These are phyloP conservation scores for Catharus ustulatus DNA, from an alignment of 2,797 vertebrate species.

Conservation along the genomic window DNA sequence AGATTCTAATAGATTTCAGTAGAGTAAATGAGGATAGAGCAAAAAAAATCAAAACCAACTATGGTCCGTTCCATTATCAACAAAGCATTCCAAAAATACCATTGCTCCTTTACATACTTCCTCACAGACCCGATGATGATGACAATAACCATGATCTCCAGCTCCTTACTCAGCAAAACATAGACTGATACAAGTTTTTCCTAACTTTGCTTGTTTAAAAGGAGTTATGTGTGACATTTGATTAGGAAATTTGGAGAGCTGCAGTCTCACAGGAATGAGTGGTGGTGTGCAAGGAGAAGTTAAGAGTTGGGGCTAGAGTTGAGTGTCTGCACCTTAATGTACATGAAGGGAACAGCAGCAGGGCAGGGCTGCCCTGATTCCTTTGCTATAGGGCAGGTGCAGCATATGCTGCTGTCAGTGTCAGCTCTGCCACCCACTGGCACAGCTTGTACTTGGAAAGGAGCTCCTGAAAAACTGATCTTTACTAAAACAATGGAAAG, in stretches of 20 bases:
- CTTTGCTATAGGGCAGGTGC: neutral
- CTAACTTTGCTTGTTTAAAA: neutral
- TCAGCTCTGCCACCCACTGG: neutral
- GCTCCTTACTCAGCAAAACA: neutral
- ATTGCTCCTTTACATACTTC: neutral
- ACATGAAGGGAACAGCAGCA: neutral
- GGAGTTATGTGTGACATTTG: neutral
- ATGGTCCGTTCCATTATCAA: neutral
- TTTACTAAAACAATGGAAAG: neutral
- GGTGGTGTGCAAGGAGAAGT: neutral
- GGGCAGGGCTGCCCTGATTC: neutral
- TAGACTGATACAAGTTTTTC: neutral
- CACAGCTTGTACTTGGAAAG: neutral
- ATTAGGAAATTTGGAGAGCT: neutral
- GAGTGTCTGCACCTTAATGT: neutral
- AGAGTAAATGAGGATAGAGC: neutral
- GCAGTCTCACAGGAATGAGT: neutral
- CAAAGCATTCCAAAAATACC: neutral
- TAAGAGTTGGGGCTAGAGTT: neutral
- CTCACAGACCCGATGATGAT: neutral
- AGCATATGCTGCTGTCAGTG: neutral
- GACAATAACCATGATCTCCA: neutral
- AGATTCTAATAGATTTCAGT: neutral
- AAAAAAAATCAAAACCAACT: neutral
- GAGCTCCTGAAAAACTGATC: neutral